These are phyloP conservation scores for Sminthurinus aureus DNA, from an alignment of 2,888 invertebrate species.

Conservation along the genomic window DNA sequence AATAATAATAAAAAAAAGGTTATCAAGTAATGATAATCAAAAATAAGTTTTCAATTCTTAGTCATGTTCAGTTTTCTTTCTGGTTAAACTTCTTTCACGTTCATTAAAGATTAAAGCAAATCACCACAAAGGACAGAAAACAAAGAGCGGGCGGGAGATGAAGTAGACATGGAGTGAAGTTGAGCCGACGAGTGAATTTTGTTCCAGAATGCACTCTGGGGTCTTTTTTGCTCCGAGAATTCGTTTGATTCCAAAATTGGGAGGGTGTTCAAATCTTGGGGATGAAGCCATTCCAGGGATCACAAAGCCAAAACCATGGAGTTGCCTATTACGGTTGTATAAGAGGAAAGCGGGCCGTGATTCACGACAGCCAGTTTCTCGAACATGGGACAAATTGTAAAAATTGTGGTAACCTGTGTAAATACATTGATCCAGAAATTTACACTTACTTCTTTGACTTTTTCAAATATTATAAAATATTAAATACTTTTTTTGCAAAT, in stretches of 20 bases:
- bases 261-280: constrained; percentile 50
- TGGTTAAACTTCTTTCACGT: too few relatives aligned
- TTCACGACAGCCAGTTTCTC: constrained; percentile 41
- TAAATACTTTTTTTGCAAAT: not conserved
- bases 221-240: constrained; percentile 37
- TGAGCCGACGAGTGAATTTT: constrained; percentile 36
- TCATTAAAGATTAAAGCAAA: not conserved
- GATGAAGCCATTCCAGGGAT: constrained; percentile 44
- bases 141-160: constrained; percentile 38
- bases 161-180: constrained; percentile 54
- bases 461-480: not conserved
- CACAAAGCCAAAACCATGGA: constrained; percentile 52
- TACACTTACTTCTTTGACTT: not conserved
- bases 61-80: too few relatives aligned
- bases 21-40: too few relatives aligned
- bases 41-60: too few relatives aligned
- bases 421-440: not conserved
- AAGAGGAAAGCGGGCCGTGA: constrained; percentile 49
- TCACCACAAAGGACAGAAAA: constrained; percentile 43
- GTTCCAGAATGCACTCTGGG: constrained; percentile 38
- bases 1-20: too few relatives aligned
- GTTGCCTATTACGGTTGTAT: constrained; percentile 40
- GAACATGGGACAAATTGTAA: constrained; percentile 40
- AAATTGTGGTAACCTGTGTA: constrained; percentile 41
- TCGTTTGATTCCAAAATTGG: constrained; percentile 14